Conservation (phyloP, 1,140 invertebrate genomes). For the Spodoptera litura region DNA sequence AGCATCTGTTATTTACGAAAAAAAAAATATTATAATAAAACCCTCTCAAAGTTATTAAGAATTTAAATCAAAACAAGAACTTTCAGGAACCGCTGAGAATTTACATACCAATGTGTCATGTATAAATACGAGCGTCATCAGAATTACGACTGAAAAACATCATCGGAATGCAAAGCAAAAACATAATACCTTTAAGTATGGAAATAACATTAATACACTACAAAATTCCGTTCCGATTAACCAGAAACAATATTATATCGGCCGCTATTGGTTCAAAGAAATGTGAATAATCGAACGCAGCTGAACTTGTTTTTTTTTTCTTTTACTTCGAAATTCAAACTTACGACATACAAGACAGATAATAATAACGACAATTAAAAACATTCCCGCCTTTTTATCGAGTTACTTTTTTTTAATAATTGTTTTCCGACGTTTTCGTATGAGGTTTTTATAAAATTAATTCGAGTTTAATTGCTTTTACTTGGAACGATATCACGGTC, state of each 20-base stretch:
- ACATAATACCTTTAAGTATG: constrained; percentile 1
- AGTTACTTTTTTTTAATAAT: constrained; percentile 7
- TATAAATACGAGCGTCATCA: not conserved
- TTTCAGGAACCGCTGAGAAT: no score
- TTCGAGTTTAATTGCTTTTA: not conserved
- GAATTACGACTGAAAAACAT: not conserved
- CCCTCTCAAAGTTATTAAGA: no score
- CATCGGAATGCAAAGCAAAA: constrained; percentile 1
- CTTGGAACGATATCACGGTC: not conserved
- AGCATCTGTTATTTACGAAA: no score
- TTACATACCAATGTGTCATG: not conserved
- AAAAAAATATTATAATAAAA: no score
- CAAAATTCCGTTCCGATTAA: constrained; percentile 10
- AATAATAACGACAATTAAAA: constrained; percentile 15
- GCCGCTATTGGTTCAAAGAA: constrained; percentile 26
- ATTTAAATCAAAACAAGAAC: no score
- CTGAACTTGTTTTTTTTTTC: constrained; percentile 9
- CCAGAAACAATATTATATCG: constrained; percentile 18
- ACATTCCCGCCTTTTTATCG: constrained; percentile 5
- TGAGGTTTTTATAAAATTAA: constrained; percentile 9
- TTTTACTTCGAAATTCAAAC: not conserved
- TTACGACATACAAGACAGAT: constrained; percentile 9
- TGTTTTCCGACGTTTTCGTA: not conserved
- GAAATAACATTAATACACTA: constrained; percentile 30
- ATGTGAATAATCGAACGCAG: constrained; percentile 15